Conservation (phyloP, 2,888 invertebrate species). For the Orchesellides sinensis region DNA sequence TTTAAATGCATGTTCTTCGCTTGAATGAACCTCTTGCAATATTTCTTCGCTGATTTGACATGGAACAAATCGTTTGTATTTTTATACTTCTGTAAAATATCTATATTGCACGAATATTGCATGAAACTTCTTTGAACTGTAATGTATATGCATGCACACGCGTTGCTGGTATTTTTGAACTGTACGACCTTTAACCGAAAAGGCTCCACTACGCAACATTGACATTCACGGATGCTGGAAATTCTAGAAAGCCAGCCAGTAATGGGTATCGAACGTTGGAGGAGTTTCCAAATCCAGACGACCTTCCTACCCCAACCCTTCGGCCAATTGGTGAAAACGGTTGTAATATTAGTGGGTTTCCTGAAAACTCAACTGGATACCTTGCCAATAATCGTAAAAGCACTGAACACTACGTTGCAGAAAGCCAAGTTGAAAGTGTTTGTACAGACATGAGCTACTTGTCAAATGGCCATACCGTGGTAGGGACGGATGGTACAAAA, state of each 20-base stretch:
- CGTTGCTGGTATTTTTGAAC: background rate
- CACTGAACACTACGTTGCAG: conserved; percentile 60
- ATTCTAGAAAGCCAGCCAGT: conserved; percentile 70
- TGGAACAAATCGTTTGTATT: background rate
- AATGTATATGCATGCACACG: background rate
- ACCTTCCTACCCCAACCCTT: conserved; percentile 52
- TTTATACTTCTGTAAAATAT: background rate
- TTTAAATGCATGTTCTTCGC: background rate
- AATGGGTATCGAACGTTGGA: conserved; percentile 72
- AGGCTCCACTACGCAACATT: conserved; percentile 80
- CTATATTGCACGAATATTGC: conserved; percentile 6
- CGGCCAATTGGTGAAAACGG: background rate
- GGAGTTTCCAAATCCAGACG: conserved; percentile 62
- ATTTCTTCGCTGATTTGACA: background rate
- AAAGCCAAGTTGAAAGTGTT: conserved; percentile 68
- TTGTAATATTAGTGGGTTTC: background rate
- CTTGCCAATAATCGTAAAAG: conserved; percentile 32
- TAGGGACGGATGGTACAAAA: conserved; percentile 75
- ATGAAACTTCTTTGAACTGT: background rate
- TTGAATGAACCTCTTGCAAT: too few relatives aligned
- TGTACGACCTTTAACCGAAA: conserved; percentile 12
- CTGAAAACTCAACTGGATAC: background rate
- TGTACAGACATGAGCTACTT: conserved; percentile 75
- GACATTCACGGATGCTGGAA: conserved; percentile 80
- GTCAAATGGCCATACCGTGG: conserved; percentile 74